phyloP scores from a whole-genome alignment of 1,140 invertebrate genomes.

The Neelides sp. region DNA sequence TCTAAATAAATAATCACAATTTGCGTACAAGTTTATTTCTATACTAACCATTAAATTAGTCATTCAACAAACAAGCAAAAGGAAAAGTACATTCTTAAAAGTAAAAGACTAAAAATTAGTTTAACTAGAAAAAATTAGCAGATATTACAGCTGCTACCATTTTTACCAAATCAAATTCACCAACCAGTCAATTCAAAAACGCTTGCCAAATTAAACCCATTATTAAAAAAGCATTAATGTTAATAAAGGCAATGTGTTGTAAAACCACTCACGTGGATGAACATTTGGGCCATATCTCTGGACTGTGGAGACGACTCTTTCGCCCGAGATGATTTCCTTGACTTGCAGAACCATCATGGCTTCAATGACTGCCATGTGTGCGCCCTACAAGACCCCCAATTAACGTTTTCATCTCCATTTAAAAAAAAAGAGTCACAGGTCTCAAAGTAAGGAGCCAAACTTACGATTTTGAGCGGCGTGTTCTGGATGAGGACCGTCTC shows the following conservation, averaged over 20 bases:
- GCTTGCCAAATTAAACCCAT: not conserved
- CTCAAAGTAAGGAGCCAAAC: no score
- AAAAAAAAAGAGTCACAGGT: constrained; percentile 4
- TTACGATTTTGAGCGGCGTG: constrained; percentile 85
- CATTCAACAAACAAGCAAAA: no score
- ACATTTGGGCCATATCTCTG: constrained; percentile 47
- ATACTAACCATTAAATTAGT: no score
- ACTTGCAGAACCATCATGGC: constrained; percentile 90
- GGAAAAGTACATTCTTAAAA: no score
- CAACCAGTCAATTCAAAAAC: not conserved
- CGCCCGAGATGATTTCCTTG: constrained; percentile 78
- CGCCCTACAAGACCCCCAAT: constrained; percentile 51
- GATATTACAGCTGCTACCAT: constrained; percentile 8
- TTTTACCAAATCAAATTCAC: no score
- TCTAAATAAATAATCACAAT: no score
- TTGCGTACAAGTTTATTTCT: no score
- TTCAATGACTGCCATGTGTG: constrained; percentile 94
- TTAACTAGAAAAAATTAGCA: not conserved
- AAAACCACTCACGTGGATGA: constrained; percentile 35
- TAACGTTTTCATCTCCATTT: constrained; percentile 10
- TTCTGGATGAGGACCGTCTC: constrained; percentile 93
- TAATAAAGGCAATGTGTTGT: not conserved
- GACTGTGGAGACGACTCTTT: constrained; percentile 73
- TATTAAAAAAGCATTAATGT: not conserved
- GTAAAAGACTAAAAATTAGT: no score